Evolutionary conservation across 1,140 invertebrate genomes (phyloP).

Genomic region (Zaprionus inermis): DNA sequence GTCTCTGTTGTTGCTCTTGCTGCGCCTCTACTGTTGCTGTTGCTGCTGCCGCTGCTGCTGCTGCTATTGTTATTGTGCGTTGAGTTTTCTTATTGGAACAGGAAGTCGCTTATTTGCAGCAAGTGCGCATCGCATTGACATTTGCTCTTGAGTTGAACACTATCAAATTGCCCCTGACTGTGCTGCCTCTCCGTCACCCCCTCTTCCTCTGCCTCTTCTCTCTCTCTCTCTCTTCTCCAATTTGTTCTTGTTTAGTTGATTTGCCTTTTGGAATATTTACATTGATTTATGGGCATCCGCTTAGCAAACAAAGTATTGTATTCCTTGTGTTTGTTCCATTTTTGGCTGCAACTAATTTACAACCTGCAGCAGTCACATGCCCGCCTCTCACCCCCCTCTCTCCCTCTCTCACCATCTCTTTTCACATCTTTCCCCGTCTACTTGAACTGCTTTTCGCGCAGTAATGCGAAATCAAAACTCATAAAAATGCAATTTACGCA

Average conservation of each 20-base stretch:
- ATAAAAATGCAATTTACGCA: slow-evolving; percentile 79
- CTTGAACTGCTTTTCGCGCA: slow-evolving; percentile 29
- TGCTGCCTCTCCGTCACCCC: slow-evolving; percentile 8
- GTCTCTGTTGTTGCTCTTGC: slow-evolving; percentile 16
- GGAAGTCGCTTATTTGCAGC: slow-evolving; percentile 78
- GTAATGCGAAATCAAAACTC: slow-evolving; percentile 77
- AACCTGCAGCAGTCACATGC: slow-evolving; percentile 26
- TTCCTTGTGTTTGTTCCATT: too few relatives aligned
- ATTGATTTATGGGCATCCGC: slow-evolving; percentile 52
- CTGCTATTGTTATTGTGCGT: slow-evolving; percentile 45
- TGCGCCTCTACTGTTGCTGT: slow-evolving; percentile 28
- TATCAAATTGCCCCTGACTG: slow-evolving; percentile 6
- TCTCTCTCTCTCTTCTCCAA: slow-evolving; percentile 10
- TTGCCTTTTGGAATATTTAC: slow-evolving; percentile 22
- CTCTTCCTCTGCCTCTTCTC: slow-evolving; percentile 18
- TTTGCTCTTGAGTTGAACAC: slow-evolving; percentile 50
- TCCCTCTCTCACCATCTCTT: neutral
- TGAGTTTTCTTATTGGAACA: slow-evolving; percentile 76
- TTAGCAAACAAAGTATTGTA: slow-evolving; percentile 55
- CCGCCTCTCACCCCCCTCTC: neutral
- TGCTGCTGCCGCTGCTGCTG: slow-evolving; percentile 27
- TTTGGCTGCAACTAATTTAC: slow-evolving; percentile 58
- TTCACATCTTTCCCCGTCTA: neutral
- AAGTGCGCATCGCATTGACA: slow-evolving; percentile 79
- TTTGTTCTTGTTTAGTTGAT: slow-evolving; percentile 35